A percentile compares a stretch with the other conserved stretches of the same genome.
These are phyloP conservation scores for Electrophaes corylata DNA, from an alignment of 2,888 invertebrate species.

Conservation along the genomic window DNA sequence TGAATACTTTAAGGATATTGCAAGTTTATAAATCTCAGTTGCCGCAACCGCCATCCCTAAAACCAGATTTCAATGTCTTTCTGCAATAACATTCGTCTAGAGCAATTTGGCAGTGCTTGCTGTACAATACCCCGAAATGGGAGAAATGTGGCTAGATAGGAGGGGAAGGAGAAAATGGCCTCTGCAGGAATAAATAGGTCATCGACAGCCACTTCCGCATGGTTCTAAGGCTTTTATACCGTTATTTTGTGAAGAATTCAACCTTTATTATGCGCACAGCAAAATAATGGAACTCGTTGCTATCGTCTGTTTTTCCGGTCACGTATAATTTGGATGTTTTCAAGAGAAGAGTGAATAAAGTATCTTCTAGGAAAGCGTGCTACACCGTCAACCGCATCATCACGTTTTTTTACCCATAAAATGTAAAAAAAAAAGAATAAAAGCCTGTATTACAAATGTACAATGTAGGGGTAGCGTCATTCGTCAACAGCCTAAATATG, in stretches of 20 bases:
- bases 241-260: background rate
- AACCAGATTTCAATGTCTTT: conserved; percentile 51
- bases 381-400: too few species aligned
- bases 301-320: too few species aligned
- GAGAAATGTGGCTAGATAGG: conserved; percentile 35
- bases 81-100: conserved; percentile 50
- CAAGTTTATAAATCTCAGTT: conserved; percentile 7
- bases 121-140: conserved; percentile 40
- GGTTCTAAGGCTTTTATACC: conserved; percentile 8
- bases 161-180: conserved; percentile 39
- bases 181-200: conserved; percentile 62
- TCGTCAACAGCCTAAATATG: too few species aligned
- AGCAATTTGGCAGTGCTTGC: conserved; percentile 61
- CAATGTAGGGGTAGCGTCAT: too few species aligned
- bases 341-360: too few species aligned
- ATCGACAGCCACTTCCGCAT: conserved; percentile 56
- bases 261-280: too few species aligned
- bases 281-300: too few species aligned
- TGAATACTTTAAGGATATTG: background rate
- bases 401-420: too few species aligned
- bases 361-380: too few species aligned
- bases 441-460: background rate
- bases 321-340: too few species aligned
- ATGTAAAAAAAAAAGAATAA: too few species aligned
- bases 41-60: conserved; percentile 31